Evolutionary conservation across 1,140 invertebrate genomes (phyloP).

Genomic region (Ericerus pela): DNA sequence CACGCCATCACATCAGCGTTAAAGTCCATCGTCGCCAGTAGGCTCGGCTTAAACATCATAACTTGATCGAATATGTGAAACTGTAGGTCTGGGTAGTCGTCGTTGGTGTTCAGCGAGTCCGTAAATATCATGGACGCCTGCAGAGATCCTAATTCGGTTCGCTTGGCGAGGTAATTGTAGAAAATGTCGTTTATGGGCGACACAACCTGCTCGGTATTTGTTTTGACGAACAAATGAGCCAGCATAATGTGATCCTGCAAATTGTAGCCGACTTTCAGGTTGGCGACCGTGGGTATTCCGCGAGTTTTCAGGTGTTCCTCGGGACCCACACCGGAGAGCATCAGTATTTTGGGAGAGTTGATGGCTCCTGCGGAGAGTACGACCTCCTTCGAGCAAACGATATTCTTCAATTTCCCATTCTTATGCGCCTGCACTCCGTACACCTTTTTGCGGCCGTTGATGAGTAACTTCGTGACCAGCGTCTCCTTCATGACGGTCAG

Average conservation of each 20-base stretch:
- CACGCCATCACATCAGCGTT: conserved; percentile 58
- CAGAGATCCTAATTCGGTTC: conserved; percentile 12
- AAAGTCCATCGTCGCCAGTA: conserved; percentile 67
- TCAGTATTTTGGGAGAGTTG: conserved; percentile 63
- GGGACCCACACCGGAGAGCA: conserved; percentile 39
- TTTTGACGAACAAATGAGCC: conserved; percentile 47
- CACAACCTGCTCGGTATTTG: conserved; percentile 24
- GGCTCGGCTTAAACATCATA: conserved; percentile 57
- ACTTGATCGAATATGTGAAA: conserved; percentile 13
- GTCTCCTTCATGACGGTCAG: conserved; percentile 45
- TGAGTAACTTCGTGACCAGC: conserved; percentile 47
- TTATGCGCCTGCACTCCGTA: conserved; percentile 55
- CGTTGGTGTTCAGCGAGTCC: conserved; percentile 49
- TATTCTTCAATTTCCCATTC: conserved; percentile 37
- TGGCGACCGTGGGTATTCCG: conserved; percentile 42
- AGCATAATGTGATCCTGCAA: conserved; percentile 61
- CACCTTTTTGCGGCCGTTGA: conserved; percentile 50
- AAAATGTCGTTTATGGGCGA: not conserved
- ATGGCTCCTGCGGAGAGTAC: conserved; percentile 57
- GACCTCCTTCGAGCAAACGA: conserved; percentile 57
- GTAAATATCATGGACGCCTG: not conserved
- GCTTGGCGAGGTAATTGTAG: conserved; percentile 15
- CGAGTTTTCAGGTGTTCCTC: not conserved
- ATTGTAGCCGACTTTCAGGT: conserved; percentile 62
- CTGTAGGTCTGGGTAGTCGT: conserved; percentile 61